These are phyloP conservation scores for Limanda limanda DNA, from an alignment of 2,113 vertebrate species.

Conservation along the genomic window DNA sequence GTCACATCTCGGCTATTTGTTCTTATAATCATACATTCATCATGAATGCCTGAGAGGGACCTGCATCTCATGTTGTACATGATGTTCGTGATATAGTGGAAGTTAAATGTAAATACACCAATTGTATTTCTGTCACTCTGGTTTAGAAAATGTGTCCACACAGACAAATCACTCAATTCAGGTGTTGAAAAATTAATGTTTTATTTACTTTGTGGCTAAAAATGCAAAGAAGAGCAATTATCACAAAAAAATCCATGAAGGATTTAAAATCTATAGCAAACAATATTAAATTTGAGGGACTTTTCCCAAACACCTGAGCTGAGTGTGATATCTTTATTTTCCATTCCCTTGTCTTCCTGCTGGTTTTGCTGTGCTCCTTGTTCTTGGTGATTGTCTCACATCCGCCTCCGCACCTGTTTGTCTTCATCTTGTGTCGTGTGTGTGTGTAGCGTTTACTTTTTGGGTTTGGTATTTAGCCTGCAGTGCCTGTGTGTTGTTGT, in stretches of 20 bases:
- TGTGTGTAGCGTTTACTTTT: conserved; percentile 43
- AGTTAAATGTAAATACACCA: not conserved
- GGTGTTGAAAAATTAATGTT: not conserved
- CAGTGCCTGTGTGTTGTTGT: conserved; percentile 18
- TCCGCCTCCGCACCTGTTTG: conserved; percentile 27
- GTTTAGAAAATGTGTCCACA: not conserved
- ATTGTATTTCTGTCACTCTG: conserved; percentile 9
- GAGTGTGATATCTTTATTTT: conserved; percentile 30
- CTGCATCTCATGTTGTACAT: not conserved
- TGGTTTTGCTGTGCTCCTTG: conserved; percentile 11
- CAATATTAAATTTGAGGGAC: too few species aligned
- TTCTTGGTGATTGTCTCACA: not conserved
- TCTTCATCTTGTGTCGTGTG: conserved; percentile 21
- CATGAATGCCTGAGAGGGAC: not conserved
- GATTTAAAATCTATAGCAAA: too few species aligned
- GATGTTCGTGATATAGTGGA: conserved; percentile 18
- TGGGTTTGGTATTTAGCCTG: conserved; percentile 44
- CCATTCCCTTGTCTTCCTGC: not conserved
- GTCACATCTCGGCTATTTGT: not conserved
- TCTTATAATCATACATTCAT: not conserved
- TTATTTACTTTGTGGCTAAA: too few species aligned
- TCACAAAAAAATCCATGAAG: too few species aligned
- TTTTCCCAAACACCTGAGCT: conserved; percentile 31
- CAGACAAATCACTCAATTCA: conserved; percentile 32
- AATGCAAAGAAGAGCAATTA: too few species aligned